Evolutionary conservation across 1,140 invertebrate species (phyloP).

Genomic region (Brachionus koreanus): DNA sequence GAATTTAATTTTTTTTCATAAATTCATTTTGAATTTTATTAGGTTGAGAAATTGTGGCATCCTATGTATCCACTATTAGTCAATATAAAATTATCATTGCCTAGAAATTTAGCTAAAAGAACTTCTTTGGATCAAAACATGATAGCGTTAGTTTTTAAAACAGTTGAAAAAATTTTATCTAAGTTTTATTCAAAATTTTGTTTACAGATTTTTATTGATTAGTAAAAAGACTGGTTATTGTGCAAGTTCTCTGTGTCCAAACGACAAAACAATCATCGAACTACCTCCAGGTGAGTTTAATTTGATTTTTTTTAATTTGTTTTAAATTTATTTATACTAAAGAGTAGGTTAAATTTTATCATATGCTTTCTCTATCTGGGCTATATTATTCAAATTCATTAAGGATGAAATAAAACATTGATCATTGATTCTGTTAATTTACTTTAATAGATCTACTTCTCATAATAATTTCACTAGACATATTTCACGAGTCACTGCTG

Average conservation of each 20-base stretch:
- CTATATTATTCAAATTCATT: too few relatives aligned
- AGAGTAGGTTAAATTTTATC: too few relatives aligned
- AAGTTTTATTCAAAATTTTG: background rate
- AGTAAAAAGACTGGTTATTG: slow-evolving; percentile 26
- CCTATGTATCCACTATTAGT: background rate
- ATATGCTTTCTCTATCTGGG: too few relatives aligned
- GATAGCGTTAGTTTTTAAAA: background rate
- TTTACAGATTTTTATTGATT: slow-evolving; percentile 36
- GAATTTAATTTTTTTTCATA: background rate
- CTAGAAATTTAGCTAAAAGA: slow-evolving; percentile 1
- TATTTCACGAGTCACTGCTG: too few relatives aligned
- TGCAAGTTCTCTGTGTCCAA: slow-evolving; percentile 39
- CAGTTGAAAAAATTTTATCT: background rate
- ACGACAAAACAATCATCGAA: background rate
- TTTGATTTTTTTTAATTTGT: too few relatives aligned
- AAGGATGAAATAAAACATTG: too few relatives aligned
- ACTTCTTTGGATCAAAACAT: slow-evolving; percentile 16
- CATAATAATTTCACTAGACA: too few relatives aligned
- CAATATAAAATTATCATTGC: slow-evolving; percentile 23
- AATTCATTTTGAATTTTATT: background rate
- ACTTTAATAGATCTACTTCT: too few relatives aligned
- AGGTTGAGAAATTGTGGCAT: slow-evolving; percentile 30
- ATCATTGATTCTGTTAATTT: too few relatives aligned
- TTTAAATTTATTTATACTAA: too few relatives aligned
- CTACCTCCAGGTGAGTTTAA: background rate